phyloP scores from a whole-genome alignment of 2,888 invertebrate genomes.

The Criorhina ranunculi region DNA sequence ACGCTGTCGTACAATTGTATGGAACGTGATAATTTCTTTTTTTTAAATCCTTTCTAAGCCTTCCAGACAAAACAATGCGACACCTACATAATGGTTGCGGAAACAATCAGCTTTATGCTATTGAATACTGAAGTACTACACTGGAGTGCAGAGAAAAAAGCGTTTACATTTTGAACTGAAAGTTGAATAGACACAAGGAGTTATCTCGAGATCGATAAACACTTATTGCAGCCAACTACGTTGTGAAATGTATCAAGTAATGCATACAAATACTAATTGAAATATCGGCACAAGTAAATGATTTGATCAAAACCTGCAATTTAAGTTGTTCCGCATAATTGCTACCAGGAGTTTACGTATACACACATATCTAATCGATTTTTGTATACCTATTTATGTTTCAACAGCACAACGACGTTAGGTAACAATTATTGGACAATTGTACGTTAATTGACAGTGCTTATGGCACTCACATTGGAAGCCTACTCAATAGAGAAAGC shows the following conservation, averaged over 20 bases:
- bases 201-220: background rate
- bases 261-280: constrained; percentile 5
- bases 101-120: constrained; percentile 3
- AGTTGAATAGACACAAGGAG: constrained; percentile 1
- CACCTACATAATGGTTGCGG: background rate
- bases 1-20: no score
- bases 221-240: constrained; percentile 6
- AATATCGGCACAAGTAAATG: constrained; percentile 12
- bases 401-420: constrained; percentile 40
- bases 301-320: constrained; percentile 31
- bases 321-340: constrained; percentile 10
- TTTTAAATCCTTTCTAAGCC: background rate
- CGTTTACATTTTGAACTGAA: background rate
- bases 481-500: constrained; percentile 28
- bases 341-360: constrained; percentile 1
- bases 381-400: background rate
- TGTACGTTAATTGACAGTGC: constrained; percentile 39
- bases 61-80: background rate
- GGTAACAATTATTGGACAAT: constrained; percentile 40
- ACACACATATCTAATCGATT: constrained; percentile 22
- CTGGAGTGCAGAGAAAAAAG: background rate
- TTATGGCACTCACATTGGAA: constrained; percentile 19
- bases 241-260: constrained; percentile 22
- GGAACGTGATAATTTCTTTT: background rate
- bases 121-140: background rate